These are phyloP conservation scores for Holocentrus rufus DNA, from an alignment of 2,797 vertebrate genomes.

Conservation along the genomic window DNA sequence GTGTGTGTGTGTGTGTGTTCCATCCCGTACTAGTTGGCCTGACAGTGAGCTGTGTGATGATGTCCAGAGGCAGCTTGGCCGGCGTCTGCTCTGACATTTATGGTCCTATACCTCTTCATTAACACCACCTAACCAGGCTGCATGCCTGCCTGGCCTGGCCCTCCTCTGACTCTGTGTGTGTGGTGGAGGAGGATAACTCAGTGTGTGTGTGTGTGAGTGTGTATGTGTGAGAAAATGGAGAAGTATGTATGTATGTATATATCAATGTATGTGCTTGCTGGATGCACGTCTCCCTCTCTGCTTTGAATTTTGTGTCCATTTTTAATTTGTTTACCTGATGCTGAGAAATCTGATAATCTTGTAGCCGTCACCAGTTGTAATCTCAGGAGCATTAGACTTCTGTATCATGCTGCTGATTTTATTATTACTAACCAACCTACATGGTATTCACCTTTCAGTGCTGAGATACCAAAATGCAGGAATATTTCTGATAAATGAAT, in stretches of 20 bases:
- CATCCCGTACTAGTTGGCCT: conserved; percentile 45
- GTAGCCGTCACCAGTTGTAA: background rate
- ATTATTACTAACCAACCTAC: background rate
- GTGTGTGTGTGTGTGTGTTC: conserved; percentile 33
- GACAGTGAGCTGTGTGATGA: conserved; percentile 84
- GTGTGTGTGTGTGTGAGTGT: conserved; percentile 21
- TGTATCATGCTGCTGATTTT: background rate
- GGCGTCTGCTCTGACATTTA: conserved; percentile 89
- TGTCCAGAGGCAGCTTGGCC: conserved; percentile 85
- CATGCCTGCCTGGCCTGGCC: conserved; percentile 69
- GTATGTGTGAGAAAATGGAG: too few species aligned
- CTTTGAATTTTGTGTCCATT: conserved; percentile 3
- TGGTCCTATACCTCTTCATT: conserved; percentile 90
- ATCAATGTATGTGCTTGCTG: too few species aligned
- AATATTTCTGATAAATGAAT: background rate
- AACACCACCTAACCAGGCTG: conserved; percentile 88
- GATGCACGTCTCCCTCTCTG: background rate
- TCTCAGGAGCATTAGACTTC: background rate
- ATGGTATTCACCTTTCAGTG: background rate
- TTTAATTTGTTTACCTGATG: background rate
- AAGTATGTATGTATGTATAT: too few species aligned
- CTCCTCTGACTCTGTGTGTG: conserved; percentile 63
- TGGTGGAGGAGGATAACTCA: conserved; percentile 59
- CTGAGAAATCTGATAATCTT: background rate
- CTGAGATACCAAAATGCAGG: background rate